A percentile compares a stretch with the other conserved stretches of the same genome.
phyloP scores from a whole-genome alignment of 2,888 invertebrate species.

The Limnephilus rhombicus region DNA sequence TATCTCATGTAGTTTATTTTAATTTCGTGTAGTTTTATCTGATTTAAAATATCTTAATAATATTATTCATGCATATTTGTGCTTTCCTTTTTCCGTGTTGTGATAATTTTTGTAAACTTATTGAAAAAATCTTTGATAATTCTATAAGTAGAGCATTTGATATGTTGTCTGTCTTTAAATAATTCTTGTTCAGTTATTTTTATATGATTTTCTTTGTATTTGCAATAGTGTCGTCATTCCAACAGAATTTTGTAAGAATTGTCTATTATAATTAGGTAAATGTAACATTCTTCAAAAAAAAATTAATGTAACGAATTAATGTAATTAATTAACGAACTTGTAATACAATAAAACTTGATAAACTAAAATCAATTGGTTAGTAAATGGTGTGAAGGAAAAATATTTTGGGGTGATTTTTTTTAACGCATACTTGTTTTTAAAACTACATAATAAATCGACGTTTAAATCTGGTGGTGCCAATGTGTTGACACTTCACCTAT shows the following conservation, averaged over 20 bases:
- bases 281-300: neutral
- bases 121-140: neutral
- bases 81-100: neutral
- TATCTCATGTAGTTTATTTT: neutral
- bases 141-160: neutral
- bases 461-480: neutral
- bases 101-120: conserved; percentile 1
- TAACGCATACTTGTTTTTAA: neutral
- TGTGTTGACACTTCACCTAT: neutral
- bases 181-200: neutral
- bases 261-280: neutral
- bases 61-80: neutral
- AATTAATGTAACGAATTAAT: conserved; percentile 1
- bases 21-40: neutral
- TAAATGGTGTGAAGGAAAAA: neutral
- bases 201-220: neutral
- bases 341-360: neutral
- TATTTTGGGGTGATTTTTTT: neutral
- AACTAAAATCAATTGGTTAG: neutral
- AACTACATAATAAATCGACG: neutral
- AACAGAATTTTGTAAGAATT: neutral
- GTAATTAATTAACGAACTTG: neutral
- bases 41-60: neutral
- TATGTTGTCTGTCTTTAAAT: neutral
- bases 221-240: neutral